These are phyloP conservation scores for Meteorus cinctellus DNA, from an alignment of 2,888 invertebrate species.

Conservation along the genomic window DNA sequence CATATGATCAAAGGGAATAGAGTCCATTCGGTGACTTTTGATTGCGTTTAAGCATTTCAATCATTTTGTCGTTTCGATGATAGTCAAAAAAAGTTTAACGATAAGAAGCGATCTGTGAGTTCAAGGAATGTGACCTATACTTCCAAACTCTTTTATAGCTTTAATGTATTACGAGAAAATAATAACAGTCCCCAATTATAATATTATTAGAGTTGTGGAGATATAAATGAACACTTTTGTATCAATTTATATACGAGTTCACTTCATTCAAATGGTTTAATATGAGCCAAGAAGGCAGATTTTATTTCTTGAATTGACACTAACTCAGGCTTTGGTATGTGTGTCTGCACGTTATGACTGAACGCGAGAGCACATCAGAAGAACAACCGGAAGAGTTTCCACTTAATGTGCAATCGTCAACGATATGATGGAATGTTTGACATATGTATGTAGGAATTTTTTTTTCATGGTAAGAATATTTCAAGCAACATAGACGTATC, in stretches of 20 bases:
- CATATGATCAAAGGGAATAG: background rate
- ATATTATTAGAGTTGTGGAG: background rate
- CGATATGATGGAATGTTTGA: conserved; percentile 31
- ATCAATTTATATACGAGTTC: background rate
- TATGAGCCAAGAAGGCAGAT: background rate
- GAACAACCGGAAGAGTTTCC: conserved; percentile 44
- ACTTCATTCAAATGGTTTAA: background rate
- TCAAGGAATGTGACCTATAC: conserved; percentile 53
- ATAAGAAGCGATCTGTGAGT: conserved; percentile 46
- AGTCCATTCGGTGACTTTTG: conserved; percentile 14
- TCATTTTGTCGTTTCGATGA: conserved; percentile 3
- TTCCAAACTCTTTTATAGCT: conserved; percentile 41
- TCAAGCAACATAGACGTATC: background rate
- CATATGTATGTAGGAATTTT: conserved; percentile 13
- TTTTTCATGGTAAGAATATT: conserved; percentile 16
- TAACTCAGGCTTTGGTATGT: background rate
- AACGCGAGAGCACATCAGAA: background rate
- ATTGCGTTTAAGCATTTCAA: background rate
- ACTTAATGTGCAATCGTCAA: conserved; percentile 41
- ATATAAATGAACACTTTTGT: background rate
- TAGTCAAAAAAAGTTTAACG: conserved; percentile 31
- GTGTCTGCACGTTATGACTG: background rate
- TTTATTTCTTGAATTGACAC: background rate
- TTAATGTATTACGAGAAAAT: background rate
- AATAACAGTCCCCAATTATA: background rate